A percentile compares a stretch with the other conserved stretches of the same genome.
phyloP scores from a whole-genome alignment of 2,888 invertebrate species.

The Mimachlamys varia region DNA sequence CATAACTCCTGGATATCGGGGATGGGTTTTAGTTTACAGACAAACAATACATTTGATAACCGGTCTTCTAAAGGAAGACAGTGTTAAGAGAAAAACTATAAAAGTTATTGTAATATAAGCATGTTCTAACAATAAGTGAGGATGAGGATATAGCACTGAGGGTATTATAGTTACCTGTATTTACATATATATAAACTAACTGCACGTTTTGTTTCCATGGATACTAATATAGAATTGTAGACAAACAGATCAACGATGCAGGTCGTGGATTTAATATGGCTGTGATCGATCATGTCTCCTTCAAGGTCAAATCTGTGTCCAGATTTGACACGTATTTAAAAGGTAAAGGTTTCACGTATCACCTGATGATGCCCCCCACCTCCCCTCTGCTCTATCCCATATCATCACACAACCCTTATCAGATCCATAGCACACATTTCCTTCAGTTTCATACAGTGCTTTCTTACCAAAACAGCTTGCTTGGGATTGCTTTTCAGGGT shows the following conservation, averaged over 20 bases:
- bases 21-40: too few relatives aligned
- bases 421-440: neutral
- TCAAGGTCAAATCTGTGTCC: slow-evolving; percentile 81
- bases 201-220: slow-evolving; percentile 8
- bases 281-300: slow-evolving; percentile 81
- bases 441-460: too few relatives aligned
- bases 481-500: too few relatives aligned
- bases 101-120: too few relatives aligned
- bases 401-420: neutral
- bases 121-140: neutral
- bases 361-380: neutral
- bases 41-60: too few relatives aligned
- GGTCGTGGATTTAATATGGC: slow-evolving; percentile 84
- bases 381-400: neutral
- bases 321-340: slow-evolving; percentile 84
- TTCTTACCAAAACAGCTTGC: too few relatives aligned
- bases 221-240: slow-evolving; percentile 78
- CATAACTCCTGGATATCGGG: too few relatives aligned
- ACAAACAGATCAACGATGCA: slow-evolving; percentile 81
- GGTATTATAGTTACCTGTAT: neutral
- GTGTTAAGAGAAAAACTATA: too few relatives aligned
- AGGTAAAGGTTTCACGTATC: slow-evolving; percentile 72
- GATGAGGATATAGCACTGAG: neutral
- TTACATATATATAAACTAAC: neutral
- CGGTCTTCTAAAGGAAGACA: too few relatives aligned